A percentile compares a stretch with the other conserved stretches of the same genome.
phyloP scores from a whole-genome alignment of 2,113 vertebrate species.

The Aphyosemion australe region DNA sequence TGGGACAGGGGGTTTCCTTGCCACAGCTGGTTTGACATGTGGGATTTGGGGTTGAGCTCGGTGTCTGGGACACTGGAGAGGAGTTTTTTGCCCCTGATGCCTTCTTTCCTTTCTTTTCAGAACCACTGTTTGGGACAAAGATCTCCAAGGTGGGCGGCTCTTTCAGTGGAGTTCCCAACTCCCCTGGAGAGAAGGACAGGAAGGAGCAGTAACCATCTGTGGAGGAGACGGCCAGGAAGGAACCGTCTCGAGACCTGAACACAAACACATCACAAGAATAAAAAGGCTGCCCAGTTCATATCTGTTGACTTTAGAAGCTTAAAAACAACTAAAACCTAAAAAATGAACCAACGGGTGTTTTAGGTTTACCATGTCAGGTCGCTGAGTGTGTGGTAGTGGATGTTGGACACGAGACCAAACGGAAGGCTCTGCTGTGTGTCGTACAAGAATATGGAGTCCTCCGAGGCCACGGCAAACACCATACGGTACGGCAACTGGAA shows the following conservation, averaged over 20 bases:
- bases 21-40: conserved; percentile 31
- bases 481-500: conserved; percentile 89
- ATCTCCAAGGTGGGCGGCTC: conserved; percentile 85
- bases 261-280: not conserved
- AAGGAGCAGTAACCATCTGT: conserved; percentile 98
- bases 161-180: conserved; percentile 88
- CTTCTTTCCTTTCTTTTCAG: conserved; percentile 89
- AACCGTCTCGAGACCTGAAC: conserved; percentile 90
- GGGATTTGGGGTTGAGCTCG: conserved; percentile 9
- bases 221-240: conserved; percentile 93
- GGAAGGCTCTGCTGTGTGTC: conserved; percentile 93
- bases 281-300: too few species aligned
- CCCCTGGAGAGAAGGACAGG: conserved; percentile 88
- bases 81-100: conserved; percentile 59
- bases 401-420: conserved; percentile 92
- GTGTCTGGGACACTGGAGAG: conserved; percentile 57
- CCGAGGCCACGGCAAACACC: conserved; percentile 95
- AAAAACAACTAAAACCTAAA: too few species aligned
- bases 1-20: conserved; percentile 44
- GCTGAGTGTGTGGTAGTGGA: conserved; percentile 98
- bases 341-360: not conserved
- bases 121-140: conserved; percentile 70
- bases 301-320: too few species aligned
- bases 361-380: conserved; percentile 92
- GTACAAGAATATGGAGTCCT: conserved; percentile 93